A percentile compares a stretch with the other conserved stretches of the same genome.
These are phyloP conservation scores for Tinamus major DNA, from an alignment of 2,797 vertebrate species.

Conservation along the genomic window DNA sequence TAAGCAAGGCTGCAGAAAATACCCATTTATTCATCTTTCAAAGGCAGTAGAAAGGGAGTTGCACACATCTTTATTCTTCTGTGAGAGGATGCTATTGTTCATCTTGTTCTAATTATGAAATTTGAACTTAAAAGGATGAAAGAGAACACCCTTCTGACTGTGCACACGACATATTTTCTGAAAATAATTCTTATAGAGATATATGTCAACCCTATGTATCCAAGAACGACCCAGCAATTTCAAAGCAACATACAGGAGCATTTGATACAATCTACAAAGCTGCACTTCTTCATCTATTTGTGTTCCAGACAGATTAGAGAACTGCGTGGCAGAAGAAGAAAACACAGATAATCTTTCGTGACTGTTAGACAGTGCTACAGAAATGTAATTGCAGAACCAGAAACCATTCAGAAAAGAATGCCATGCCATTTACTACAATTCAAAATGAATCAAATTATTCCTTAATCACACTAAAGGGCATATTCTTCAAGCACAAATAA, in stretches of 20 bases:
- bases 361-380: conserved; percentile 59
- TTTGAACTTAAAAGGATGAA: conserved; percentile 72
- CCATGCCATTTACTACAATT: conserved; percentile 56
- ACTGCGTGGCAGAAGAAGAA: conserved; percentile 55
- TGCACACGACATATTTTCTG: conserved; percentile 27
- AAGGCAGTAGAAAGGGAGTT: conserved; percentile 65
- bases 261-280: conserved; percentile 70
- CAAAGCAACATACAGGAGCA: conserved; percentile 61
- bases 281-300: conserved; percentile 69
- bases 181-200: conserved; percentile 72
- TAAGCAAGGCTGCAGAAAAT: conserved; percentile 61
- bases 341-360: conserved; percentile 72
- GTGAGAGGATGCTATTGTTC: conserved; percentile 68
- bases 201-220: conserved; percentile 54
- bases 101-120: conserved; percentile 77
- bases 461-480: conserved; percentile 71
- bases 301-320: conserved; percentile 75
- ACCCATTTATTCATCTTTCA: conserved; percentile 68
- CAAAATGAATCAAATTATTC: conserved; percentile 71
- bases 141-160: conserved; percentile 41
- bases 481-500: conserved; percentile 41
- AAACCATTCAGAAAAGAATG: conserved; percentile 53
- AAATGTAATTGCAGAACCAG: conserved; percentile 71
- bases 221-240: conserved; percentile 69
- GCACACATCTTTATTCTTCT: conserved; percentile 68